Percentiles rank a stretch among this genome's conserved stretches.
Evolutionary conservation across 2,113 vertebrate species (phyloP).

Genomic region (Vanacampus margaritifer): DNA sequence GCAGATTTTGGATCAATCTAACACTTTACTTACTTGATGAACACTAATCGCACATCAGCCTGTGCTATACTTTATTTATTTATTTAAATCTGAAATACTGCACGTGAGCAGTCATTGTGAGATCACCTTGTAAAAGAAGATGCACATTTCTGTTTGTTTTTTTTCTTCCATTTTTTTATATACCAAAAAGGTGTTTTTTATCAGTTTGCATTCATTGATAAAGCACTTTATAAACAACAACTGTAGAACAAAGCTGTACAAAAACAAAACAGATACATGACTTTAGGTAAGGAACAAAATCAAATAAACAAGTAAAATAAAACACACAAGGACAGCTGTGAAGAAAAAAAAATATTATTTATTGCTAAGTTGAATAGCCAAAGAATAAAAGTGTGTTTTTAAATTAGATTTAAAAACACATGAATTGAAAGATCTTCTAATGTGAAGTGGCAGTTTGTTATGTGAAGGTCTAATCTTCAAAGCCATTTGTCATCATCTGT

Average conservation of each 20-base stretch:
- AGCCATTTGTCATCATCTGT: background rate
- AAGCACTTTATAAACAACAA: no score
- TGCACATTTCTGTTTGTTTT: background rate
- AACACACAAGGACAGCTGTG: background rate
- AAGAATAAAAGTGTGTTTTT: background rate
- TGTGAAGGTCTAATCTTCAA: background rate
- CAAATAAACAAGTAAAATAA: background rate
- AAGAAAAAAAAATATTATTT: background rate
- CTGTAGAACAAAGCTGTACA: background rate
- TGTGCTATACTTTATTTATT: background rate
- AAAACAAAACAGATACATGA: background rate
- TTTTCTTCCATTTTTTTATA: no score
- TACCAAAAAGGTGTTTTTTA: no score
- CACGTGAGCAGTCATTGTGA: background rate
- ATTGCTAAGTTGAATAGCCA: background rate
- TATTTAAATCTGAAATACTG: background rate
- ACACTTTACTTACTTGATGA: background rate
- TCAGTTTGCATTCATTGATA: no score
- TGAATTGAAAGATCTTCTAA: background rate
- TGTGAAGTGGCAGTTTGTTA: background rate
- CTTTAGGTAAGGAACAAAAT: background rate
- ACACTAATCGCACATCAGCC: background rate
- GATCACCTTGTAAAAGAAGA: no score
- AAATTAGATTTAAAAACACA: background rate
- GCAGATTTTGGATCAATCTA: background rate